These are phyloP conservation scores for Platanista minor DNA, from an alignment of 2,113 vertebrate species.

Conservation along the genomic window DNA sequence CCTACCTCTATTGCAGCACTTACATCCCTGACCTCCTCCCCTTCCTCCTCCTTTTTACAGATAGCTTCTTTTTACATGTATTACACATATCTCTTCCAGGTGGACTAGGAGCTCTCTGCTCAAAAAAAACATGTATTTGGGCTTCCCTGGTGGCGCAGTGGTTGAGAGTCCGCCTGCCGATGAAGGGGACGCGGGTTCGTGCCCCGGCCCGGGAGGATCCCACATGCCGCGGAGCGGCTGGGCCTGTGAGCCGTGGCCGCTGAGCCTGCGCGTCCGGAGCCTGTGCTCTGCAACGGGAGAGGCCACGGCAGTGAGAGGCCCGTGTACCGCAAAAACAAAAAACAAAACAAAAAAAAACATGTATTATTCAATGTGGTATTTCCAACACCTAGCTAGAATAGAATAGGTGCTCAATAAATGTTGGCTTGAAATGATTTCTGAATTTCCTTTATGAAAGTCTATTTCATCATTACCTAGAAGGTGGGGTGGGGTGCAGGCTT, in stretches of 20 bases:
- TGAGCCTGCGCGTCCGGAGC: no score
- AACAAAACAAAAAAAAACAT: not conserved
- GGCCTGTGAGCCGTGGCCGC: no score
- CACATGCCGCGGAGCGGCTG: no score
- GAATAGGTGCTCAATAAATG: not conserved
- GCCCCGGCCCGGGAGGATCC: no score
- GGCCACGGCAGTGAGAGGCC: no score
- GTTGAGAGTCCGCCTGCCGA: no score
- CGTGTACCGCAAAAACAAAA: no score
- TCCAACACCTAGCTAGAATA: not conserved
- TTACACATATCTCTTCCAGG: not conserved
- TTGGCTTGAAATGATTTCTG: not conserved
- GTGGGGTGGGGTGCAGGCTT: not conserved
- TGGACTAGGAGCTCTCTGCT: not conserved
- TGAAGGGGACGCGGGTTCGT: no score
- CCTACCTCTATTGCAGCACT: not conserved
- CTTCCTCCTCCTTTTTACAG: not conserved
- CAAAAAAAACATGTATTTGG: not conserved
- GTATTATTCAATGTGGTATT: not conserved
- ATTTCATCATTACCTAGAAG: not conserved
- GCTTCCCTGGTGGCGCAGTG: no score
- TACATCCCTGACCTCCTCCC: not conserved
- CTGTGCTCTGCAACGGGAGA: no score
- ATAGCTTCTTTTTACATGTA: not conserved
- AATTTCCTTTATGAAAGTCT: not conserved